Evolutionary conservation across 2,888 invertebrate genomes (phyloP), one percentile per base, ranked within the genome.

Genomic region (Plemyria rubiginata): DNA sequence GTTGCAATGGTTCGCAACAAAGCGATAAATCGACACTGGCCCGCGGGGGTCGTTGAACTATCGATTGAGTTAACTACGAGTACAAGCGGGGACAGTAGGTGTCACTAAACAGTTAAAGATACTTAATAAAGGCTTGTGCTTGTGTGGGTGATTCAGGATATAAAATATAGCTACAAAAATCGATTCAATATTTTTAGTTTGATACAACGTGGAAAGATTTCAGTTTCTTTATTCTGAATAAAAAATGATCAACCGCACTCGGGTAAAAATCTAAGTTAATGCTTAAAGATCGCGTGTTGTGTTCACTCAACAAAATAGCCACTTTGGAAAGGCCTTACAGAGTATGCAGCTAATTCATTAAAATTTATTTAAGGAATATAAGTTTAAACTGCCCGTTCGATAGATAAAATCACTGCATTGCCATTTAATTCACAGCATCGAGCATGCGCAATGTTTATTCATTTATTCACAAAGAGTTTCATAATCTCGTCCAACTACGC

Each of bases 1-100:
- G 49, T 38, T 43, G 60, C 60, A 57, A 60, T 76, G 72, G 72
- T 74, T 71, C 65, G 69, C 67, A 63, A 69, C 74, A 79, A 81
- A 77, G 71, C 76, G 78, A 78, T 77, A 80, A 80, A 82, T 80
- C 75, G 78, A 77, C 79, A 78, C 79, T 72, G 57, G 74, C 70
- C 66, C 70, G 65, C 66, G 71, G 72, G 38, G 83, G 78, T 84
- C 83, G 73, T 76, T 79, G 80, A 70, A 79, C 84, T 85, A 86
- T 85, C 83, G 83, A 85, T 86, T 82, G 78, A 73, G 66, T 50
- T 66, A 60, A 68, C 65, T 66, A 50, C 54, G 56, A 54, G 57
- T 57, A 46, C 61, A 52, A 40, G 49, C 55, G 55, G 54, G 66
- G 52, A 53, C 60, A 51, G 60, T 64, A 62, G 58, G 68, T 67